Percentiles rank a stretch among this genome's conserved stretches.
Evolutionary conservation across 2,113 vertebrate species (phyloP).

Genomic region (Neogale vison): DNA sequence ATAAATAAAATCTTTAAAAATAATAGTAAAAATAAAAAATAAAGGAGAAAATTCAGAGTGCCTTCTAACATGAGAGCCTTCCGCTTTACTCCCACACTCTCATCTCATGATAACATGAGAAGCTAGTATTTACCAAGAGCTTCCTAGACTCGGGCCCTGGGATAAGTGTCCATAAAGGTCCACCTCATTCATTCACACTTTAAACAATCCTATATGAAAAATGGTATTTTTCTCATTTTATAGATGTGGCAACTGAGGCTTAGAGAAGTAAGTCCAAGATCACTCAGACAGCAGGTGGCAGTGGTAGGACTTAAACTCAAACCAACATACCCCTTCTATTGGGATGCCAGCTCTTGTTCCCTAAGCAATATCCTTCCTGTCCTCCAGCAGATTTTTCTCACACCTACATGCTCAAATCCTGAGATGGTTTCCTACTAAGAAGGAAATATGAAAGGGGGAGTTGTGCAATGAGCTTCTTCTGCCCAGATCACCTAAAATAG

Average conservation of each 20-base stretch:
- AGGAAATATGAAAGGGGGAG: background rate
- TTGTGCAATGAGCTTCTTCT: background rate
- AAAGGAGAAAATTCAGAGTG: background rate
- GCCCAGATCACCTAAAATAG: background rate
- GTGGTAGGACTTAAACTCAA: background rate
- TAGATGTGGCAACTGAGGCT: background rate
- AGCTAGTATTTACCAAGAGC: background rate
- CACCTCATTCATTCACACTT: background rate
- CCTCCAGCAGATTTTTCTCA: conserved; percentile 42
- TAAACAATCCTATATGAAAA: background rate
- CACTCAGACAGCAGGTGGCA: background rate
- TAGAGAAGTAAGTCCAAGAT: conserved; percentile 6
- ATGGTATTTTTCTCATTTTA: background rate
- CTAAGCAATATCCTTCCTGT: background rate
- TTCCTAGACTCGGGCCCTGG: background rate
- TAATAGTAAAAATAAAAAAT: no score
- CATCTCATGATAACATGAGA: background rate
- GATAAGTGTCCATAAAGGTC: background rate
- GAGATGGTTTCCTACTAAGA: background rate
- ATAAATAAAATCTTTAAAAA: no score
- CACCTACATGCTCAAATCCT: conserved; percentile 2
- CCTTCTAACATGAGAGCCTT: background rate
- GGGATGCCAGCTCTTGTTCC: background rate
- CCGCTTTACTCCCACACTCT: background rate
- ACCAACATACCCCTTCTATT: background rate